Evolutionary conservation across 2,888 invertebrate species (phyloP).

Genomic region (Dysmachus trigonus): DNA sequence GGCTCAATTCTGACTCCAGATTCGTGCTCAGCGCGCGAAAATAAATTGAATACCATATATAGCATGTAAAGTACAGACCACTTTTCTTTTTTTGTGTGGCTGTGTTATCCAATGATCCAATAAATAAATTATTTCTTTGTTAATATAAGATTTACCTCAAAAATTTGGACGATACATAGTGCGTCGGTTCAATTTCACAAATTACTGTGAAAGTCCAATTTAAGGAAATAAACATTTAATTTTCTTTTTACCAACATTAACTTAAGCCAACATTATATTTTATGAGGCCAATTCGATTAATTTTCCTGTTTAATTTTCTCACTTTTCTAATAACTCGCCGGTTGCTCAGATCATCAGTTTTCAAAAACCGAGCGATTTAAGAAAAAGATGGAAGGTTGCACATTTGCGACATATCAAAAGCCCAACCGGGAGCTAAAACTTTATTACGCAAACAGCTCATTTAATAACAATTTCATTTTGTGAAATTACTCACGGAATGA

Average conservation of each 20-base stretch:
- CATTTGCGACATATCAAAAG: neutral
- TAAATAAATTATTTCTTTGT: too few relatives aligned
- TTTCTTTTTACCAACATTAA: neutral
- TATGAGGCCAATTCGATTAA: neutral
- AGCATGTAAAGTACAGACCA: too few relatives aligned
- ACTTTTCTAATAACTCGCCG: neutral
- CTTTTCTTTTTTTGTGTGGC: too few relatives aligned
- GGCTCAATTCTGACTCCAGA: too few relatives aligned
- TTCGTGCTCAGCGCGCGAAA: too few relatives aligned
- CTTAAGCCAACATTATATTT: neutral
- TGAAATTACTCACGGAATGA: constrained; percentile 1
- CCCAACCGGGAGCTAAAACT: neutral
- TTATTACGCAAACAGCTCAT: neutral
- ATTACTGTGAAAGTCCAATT: neutral
- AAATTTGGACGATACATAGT: too few relatives aligned
- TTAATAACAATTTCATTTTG: constrained; percentile 27
- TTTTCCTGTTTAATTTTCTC: neutral
- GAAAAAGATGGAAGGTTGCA: neutral
- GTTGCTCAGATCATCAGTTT: neutral
- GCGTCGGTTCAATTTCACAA: too few relatives aligned
- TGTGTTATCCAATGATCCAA: too few relatives aligned
- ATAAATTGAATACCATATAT: too few relatives aligned
- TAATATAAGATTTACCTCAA: too few relatives aligned
- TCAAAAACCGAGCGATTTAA: neutral
- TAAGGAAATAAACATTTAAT: neutral